Base-by-base conservation (phyloP, 2,797 vertebrate species). In the Poecilia velifera region DNA sequence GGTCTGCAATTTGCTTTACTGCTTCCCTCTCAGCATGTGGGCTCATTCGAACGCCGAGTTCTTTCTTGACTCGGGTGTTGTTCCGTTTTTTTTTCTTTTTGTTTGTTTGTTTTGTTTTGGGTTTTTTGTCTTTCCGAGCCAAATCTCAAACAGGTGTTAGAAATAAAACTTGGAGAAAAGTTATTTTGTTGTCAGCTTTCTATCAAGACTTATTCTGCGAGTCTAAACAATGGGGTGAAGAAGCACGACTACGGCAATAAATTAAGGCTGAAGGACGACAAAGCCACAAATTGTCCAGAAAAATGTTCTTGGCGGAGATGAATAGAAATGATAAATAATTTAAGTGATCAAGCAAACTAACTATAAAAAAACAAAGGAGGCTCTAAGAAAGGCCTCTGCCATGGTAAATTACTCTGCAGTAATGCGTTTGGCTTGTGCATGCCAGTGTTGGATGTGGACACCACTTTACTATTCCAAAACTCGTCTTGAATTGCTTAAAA, bases 1-100 rank as follows among this genome's bases (percentile, higher is more conserved):
- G 85, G 68, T 84, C 89, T 83, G 78, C 83, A 82, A 93, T 88
- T 87, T 45, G 82, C 85, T 94, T 93, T 87, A 93, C 78, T 49
- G 71, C 88, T 91, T 94, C 89, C 91, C 81, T 87, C 88, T 76
- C 84, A 74, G 87, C 86, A 85, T 85, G 84, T 72, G 86, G 90
- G 72, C 82, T 75, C 68, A 78, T 83, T 85, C 74, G 72, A 84
- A 72, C 76, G 7, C 64, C 22, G 36, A 49, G 64, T 53, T 76
- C 51, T 78, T 75, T 77, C 82, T 68, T 62, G 39, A 74, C 74
- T 82, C 10, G 79, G 49, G 4, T 77, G 76, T 73, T 55, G 78
- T 73, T 82, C 1, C 70, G 55, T 6, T 66, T 76, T 78, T 76
- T 76, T 5, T 25, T 78, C 22, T 68, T 20, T 76, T 75, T 66